These are phyloP conservation scores for Scaptomyza montana DNA, from an alignment of 1,140 invertebrate genomes.

Conservation along the genomic window DNA sequence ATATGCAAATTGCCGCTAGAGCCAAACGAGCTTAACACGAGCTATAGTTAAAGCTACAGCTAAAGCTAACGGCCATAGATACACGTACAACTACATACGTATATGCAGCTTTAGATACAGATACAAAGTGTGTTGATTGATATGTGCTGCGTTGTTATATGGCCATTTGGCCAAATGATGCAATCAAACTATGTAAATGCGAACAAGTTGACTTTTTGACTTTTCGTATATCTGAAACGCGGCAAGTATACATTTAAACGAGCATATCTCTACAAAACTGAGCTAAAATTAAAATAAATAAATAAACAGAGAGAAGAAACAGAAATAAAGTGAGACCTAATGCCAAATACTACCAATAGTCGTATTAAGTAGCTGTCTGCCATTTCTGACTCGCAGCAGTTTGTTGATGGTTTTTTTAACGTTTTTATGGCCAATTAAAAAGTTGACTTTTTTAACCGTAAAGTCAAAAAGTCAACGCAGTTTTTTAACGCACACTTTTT, in stretches of 20 bases:
- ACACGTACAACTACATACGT: constrained; percentile 18
- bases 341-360: constrained; percentile 9
- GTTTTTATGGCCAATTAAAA: constrained; percentile 72
- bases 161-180: constrained; percentile 78
- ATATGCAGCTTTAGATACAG: constrained; percentile 6
- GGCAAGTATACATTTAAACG: constrained; percentile 2
- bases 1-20: constrained; percentile 72
- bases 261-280: background rate
- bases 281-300: background rate
- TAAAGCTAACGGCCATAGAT: constrained; percentile 13
- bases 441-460: constrained; percentile 67
- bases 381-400: constrained; percentile 51
- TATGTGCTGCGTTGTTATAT: constrained; percentile 78
- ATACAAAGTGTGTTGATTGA: constrained; percentile 67
- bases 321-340: constrained; percentile 33
- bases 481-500: constrained; percentile 60
- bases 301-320: constrained; percentile 1
- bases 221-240: constrained; percentile 23
- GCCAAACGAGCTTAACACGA: constrained; percentile 49
- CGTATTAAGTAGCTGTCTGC: constrained; percentile 55
- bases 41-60: constrained; percentile 4
- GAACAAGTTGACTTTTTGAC: constrained; percentile 67
- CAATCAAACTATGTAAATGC: constrained; percentile 81
- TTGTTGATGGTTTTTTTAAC: constrained; percentile 23
- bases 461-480: constrained; percentile 77